Conservation (phyloP, 2,888 invertebrate species). For the Tetrapedia diversipes region DNA sequence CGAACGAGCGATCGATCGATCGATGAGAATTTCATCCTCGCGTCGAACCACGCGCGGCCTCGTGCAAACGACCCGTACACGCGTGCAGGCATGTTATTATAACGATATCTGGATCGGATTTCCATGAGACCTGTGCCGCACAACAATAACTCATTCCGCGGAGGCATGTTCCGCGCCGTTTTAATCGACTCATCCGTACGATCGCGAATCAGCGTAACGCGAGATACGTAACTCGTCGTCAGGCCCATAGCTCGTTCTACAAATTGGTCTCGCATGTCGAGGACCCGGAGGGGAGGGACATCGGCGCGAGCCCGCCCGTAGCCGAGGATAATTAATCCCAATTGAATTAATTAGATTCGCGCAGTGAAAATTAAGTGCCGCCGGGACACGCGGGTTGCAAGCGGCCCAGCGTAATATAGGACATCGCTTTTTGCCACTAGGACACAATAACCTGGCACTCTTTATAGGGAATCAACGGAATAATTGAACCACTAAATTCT, state of each 20-base stretch:
- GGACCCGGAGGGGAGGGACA: slow-evolving; percentile 25
- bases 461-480: slow-evolving; percentile 25
- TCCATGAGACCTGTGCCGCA: slow-evolving; percentile 1
- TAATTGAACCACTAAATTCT: slow-evolving; percentile 42
- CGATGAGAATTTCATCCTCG: slow-evolving; percentile 11
- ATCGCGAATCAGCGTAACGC: slow-evolving; percentile 38
- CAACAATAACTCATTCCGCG: slow-evolving; percentile 41
- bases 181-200: slow-evolving; percentile 33
- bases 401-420: slow-evolving; percentile 11
- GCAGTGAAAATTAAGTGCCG: slow-evolving; percentile 56
- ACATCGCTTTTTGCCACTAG: slow-evolving; percentile 31
- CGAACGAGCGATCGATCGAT: slow-evolving; percentile 15
- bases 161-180: slow-evolving; percentile 31
- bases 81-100: slow-evolving; percentile 23
- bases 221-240: slow-evolving; percentile 35
- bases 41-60: slow-evolving; percentile 1
- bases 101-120: slow-evolving; percentile 8
- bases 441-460: slow-evolving; percentile 23
- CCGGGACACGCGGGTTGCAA: slow-evolving; percentile 22
- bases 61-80: slow-evolving; percentile 6
- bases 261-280: slow-evolving; percentile 58
- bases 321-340: slow-evolving; percentile 69
- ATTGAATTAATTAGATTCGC: slow-evolving; percentile 72
- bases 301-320: slow-evolving; percentile 47
- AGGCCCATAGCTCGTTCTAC: slow-evolving; percentile 36